Base-by-base conservation (phyloP, 2,797 vertebrate species). In the Sebastes nivosus region DNA sequence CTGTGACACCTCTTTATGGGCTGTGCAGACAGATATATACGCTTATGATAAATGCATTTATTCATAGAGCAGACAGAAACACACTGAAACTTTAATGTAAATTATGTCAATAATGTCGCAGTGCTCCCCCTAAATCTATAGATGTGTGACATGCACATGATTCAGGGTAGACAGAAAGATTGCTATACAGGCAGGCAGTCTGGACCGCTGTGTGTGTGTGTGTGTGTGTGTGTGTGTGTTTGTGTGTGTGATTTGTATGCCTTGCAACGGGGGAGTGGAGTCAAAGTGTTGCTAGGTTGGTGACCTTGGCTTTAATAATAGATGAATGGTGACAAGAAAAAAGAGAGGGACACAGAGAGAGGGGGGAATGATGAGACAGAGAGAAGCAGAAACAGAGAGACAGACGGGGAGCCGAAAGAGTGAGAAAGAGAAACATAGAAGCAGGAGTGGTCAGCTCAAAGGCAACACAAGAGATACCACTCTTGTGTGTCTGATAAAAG, bases 231-330 rank as follows among this genome's bases (percentile, higher is more conserved):
- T 24, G 25, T 27, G 25, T 27, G 65, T 29, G 65, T 29, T 50
- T 64, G 60, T 18, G 69, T 57, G 16, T 78, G 71, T 78, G 77
- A 79, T 89, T 75, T 87, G 83, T 89, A 83, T 80, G 82, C 72
- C 55, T 71, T 78, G 80, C 70, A 87, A 82, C 22, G 27, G 42
- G 36, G 68, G 67, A 86, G 54, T 36, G 14, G 58, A 84, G 75
- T 88, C 84, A 88, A 75, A 89, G 85, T 76, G 87, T 84, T 84
- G 83, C 76, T 71, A 81, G 85, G 81, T 84, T 74, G 77, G 75
- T 80, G 89, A 91, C 93, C 91, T 92, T 93, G 88, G 68, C 82
- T 88, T 92, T 88, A 91, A 92, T 91, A 91, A 91, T 88, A 85
- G 83, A 91, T 92, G 85, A 89, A 90, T 75, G 76, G 71, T 84